Evolutionary conservation across 2,888 invertebrate species (phyloP).

Genomic region (Scaptomyza tumidula): DNA sequence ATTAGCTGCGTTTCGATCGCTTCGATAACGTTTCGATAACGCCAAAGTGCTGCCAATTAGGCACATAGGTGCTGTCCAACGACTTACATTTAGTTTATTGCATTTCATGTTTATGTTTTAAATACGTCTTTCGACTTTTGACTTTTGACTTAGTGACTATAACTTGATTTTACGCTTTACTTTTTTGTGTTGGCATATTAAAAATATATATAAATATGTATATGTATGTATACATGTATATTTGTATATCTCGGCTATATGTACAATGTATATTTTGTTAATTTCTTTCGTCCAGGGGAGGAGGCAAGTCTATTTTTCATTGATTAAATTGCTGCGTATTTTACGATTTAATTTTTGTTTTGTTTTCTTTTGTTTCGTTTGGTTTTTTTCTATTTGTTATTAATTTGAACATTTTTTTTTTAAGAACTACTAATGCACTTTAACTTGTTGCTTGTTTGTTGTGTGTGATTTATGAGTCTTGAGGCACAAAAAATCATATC

Average conservation of each 20-base stretch:
- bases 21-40: slow-evolving; percentile 11
- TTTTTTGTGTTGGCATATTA: slow-evolving; percentile 61
- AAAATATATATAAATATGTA: slow-evolving; percentile 65
- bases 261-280: slow-evolving; percentile 53
- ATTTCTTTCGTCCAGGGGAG: slow-evolving; percentile 1
- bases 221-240: slow-evolving; percentile 35
- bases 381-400: slow-evolving; percentile 35
- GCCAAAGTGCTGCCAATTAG: slow-evolving; percentile 19
- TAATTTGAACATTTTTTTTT: slow-evolving; percentile 63
- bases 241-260: slow-evolving; percentile 41
- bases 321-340: slow-evolving; percentile 18
- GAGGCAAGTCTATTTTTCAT: slow-evolving; percentile 38
- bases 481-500: slow-evolving; percentile 50
- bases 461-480: slow-evolving; percentile 52
- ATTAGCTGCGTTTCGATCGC: slow-evolving; percentile 26
- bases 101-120: slow-evolving; percentile 29
- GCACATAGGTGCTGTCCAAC: slow-evolving; percentile 26
- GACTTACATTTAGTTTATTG: slow-evolving; percentile 64
- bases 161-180: slow-evolving; percentile 47
- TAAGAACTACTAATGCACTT: slow-evolving; percentile 76
- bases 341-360: slow-evolving; percentile 14
- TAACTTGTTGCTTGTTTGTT: slow-evolving; percentile 69
- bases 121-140: slow-evolving; percentile 19
- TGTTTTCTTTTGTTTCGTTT: slow-evolving; percentile 21
- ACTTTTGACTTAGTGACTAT: slow-evolving; percentile 37